Conservation (phyloP, 2,797 vertebrate genomes). For the Hyperoplus lanceolatus region DNA sequence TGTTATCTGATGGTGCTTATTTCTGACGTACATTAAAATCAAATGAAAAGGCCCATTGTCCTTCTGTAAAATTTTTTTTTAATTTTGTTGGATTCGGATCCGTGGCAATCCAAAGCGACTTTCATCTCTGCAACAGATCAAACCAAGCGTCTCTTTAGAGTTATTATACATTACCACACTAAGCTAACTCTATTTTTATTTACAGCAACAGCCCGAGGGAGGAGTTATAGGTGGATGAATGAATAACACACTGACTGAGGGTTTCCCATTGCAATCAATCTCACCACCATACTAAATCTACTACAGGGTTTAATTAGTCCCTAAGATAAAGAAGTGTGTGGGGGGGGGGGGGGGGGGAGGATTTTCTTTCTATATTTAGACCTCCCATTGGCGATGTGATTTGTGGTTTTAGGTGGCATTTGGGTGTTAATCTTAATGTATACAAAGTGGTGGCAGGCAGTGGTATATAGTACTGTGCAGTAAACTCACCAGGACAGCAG, state of each 20-base stretch:
- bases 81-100: not conserved
- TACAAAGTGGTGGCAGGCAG: not conserved
- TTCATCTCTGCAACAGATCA: conserved; percentile 24
- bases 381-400: not conserved
- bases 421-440: not conserved
- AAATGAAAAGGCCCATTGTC: conserved; percentile 20
- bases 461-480: conserved; percentile 24
- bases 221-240: conserved; percentile 6
- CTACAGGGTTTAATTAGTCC: conserved; percentile 35
- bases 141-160: not conserved
- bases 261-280: conserved; percentile 33
- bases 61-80: conserved; percentile 1
- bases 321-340: conserved; percentile 6
- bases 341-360: not conserved
- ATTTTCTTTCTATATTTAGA: conserved; percentile 24
- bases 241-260: conserved; percentile 27
- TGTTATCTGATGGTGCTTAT: conserved; percentile 20
- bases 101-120: not conserved
- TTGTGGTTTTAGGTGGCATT: conserved; percentile 8
- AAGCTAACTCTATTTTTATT: conserved; percentile 19
- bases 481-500: conserved; percentile 93
- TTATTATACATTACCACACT: not conserved
- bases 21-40: conserved; percentile 4
- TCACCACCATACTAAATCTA: conserved; percentile 3
- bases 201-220: conserved; percentile 6